Evolutionary conservation across 2,888 invertebrate genomes (phyloP), one percentile per base, ranked within the genome.

Genomic region (Antheraea yamamai): DNA sequence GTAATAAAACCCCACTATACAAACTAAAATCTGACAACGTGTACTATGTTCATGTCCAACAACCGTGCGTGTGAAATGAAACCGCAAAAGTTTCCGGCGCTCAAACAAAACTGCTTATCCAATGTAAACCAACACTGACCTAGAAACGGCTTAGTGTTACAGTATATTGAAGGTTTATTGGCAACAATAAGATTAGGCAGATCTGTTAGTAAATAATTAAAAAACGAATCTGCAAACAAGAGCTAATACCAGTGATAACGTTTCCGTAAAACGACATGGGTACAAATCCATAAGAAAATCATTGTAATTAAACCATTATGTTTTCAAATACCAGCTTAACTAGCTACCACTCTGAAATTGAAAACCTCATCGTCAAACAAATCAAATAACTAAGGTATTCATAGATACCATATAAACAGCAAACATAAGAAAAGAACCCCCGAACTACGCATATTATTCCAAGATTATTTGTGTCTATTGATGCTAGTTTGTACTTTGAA

Each of bases 61-160:
- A 52, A 35, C 26, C 68, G 75, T 84, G 82, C 83, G 82, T 83
- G 82, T 77, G 76, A 79, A 83, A 80, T 81, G 76, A 80, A 83
- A 82, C 83, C 82, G 75, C 83, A 80, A 81, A 85, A 84, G 75
- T 75, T 75, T 68, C 23, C 51, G 51, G 18, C 47, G 58, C 26
- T 30, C 75, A 66, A 75, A 66, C 74, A 35, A 61, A 70, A 58
- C 70, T 16, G 71, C 71, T 75, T 64, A 73, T 66, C 73, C 52
- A 73, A 70, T 70, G 39, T 68, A 73, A 75, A 74, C 71, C 58
- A 61, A 66, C 72, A 51, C 72, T 30, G 61, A 23, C 61, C 72
- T 73, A 72, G 58, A 66, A 72, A 64, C 8, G 64, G 64, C 51
- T 72, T 74, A 66, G 47, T 30, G 12, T 51, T 66, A 39, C 35